A percentile compares a stretch with the other conserved stretches of the same genome.
These are phyloP conservation scores for Ptilodon capucinus DNA, from an alignment of 2,888 invertebrate genomes.

Conservation along the genomic window DNA sequence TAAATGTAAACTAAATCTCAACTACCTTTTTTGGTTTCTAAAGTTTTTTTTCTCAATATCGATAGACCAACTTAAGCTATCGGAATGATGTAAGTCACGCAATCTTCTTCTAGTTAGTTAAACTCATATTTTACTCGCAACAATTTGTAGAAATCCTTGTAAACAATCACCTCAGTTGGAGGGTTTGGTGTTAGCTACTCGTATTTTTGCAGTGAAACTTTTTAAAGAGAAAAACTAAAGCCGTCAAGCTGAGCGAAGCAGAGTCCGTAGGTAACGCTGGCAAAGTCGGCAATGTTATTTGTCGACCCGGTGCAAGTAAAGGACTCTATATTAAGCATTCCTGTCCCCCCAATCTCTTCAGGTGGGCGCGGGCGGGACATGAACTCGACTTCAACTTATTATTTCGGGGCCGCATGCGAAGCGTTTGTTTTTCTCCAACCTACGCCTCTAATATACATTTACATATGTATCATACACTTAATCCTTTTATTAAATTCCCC, in stretches of 20 bases:
- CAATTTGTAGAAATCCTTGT: no score
- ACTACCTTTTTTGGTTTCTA: no score
- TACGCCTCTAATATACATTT: slow-evolving; percentile 56
- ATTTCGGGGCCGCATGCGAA: slow-evolving; percentile 69
- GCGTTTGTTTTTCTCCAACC: slow-evolving; percentile 72
- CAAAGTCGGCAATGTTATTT: slow-evolving; percentile 73
- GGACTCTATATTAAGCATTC: slow-evolving; percentile 81
- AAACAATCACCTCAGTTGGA: no score
- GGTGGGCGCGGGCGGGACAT: slow-evolving; percentile 68
- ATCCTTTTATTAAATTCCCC: slow-evolving; percentile 73
- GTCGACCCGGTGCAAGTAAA: slow-evolving; percentile 74
- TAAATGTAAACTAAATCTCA: no score
- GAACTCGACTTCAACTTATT: slow-evolving; percentile 78
- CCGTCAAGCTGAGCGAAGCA: slow-evolving; percentile 40
- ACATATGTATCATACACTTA: slow-evolving; percentile 61
- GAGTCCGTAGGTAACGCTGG: slow-evolving; percentile 51
- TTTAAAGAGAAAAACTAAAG: slow-evolving; percentile 34
- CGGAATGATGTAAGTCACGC: no score
- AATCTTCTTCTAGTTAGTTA: no score
- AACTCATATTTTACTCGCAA: no score
- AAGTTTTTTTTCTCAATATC: no score
- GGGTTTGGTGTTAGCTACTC: neutral
- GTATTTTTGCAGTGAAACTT: slow-evolving; percentile 16
- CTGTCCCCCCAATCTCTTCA: slow-evolving; percentile 75
- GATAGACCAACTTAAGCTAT: no score